Evolutionary conservation across 1,140 invertebrate species (phyloP), one percentile per base, ranked within the genome.

Genomic region (Drosophila mauritiana): DNA sequence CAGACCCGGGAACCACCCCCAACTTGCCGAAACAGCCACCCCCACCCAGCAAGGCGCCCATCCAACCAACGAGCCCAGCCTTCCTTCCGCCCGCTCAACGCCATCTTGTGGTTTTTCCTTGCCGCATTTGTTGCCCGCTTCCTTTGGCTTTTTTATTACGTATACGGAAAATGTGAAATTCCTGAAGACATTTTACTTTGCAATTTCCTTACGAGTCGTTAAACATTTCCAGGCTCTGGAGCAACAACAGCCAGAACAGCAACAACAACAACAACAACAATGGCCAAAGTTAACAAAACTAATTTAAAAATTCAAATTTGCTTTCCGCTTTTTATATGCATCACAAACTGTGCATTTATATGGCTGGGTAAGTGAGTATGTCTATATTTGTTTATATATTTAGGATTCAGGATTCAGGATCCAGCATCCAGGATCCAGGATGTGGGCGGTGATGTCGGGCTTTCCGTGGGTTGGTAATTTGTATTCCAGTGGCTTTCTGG

Each of bases 231-330:
- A 88, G 83, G 83, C 83, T 64, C 56, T 83, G 68, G 46, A 61
- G 61, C 46, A 74, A 67, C 70, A 48, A 52, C 43, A 31, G 8
- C 1, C 27, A 31, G 7, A 31, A 31, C 8, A 2, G 8, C 7
- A 31, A 10, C 27, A 31, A 8, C 27, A 31, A 10, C 27, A 31
- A 8, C 27, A 51, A 64, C 63, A 77, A 67, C 78, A 85, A 80
- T 78, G 74, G 83, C 58, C 81, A 74, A 89, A 89, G 84, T 89
- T 89, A 90, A 89, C 85, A 89, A 89, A 89, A 89, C 84, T 89
- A 89, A 89, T 89, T 89, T 89, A 89, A 89, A 89, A 89, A 89
- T 89, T 89, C 84, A 89, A 89, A 89, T 89, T 89, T 89, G 57
- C 84, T 89, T 89, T 89, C 84, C 84, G 84, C 83, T 89, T 78